Conservation (phyloP, 2,113 vertebrate species). For the Pardalotus punctatus region DNA sequence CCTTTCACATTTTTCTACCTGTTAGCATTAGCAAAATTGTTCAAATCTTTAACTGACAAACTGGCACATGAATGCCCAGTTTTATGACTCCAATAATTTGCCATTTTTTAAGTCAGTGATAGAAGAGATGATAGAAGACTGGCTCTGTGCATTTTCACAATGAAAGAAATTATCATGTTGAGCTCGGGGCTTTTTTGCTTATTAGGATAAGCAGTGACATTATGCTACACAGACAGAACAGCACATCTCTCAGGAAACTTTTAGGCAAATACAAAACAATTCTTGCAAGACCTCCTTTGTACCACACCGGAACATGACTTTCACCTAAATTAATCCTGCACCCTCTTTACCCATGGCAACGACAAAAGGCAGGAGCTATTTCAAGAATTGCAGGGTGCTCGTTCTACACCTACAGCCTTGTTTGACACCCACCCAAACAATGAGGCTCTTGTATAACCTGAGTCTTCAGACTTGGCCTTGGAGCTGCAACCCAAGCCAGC, state of each 20-base stretch:
- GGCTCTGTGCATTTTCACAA: background rate
- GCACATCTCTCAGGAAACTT: background rate
- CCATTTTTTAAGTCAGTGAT: background rate
- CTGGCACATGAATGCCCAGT: background rate
- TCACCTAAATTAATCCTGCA: background rate
- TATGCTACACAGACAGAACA: accelerated
- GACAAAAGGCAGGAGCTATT: background rate
- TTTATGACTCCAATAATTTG: background rate
- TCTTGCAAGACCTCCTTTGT: background rate
- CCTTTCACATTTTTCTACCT: background rate
- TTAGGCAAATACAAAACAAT: background rate
- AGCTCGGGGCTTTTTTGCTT: background rate
- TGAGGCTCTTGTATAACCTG: background rate
- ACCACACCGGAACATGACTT: background rate
- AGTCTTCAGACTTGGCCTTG: background rate
- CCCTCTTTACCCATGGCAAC: background rate
- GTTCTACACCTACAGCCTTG: background rate
- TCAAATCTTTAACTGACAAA: background rate
- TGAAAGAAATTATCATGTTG: background rate
- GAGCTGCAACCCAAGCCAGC: background rate
- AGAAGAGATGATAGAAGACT: background rate
- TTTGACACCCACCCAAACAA: background rate
- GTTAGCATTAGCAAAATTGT: background rate
- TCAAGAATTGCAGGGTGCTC: background rate
- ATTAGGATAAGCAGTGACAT: background rate